A percentile compares a stretch with the other conserved stretches of the same genome.
Conservation (phyloP, 2,888 invertebrate genomes). For the Eristalinus aeneus region DNA sequence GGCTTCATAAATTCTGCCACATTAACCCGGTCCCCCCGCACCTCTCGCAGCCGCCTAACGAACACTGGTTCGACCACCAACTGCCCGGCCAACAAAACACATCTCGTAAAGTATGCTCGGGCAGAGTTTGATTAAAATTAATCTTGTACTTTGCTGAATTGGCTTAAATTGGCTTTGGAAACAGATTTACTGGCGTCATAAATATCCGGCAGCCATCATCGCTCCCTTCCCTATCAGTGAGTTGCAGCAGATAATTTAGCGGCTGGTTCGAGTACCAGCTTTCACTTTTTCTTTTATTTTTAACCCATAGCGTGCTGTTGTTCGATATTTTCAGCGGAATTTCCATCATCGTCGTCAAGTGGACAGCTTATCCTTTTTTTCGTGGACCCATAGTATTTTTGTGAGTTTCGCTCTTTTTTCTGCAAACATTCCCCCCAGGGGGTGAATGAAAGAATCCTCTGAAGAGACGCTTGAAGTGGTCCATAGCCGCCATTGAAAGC, state of each 20-base stretch:
- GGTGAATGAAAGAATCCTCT: neutral
- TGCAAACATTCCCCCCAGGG: neutral
- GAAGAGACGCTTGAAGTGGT: neutral
- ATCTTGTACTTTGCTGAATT: conserved; percentile 60
- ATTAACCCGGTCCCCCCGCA: neutral
- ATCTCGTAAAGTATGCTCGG: conserved; percentile 53
- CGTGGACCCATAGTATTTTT: neutral
- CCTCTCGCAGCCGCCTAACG: neutral
- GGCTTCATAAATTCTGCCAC: neutral
- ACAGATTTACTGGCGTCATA: conserved; percentile 54
- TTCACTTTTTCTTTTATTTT: neutral
- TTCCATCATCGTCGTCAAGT: conserved; percentile 4
- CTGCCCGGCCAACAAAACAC: neutral
- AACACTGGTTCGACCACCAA: neutral
- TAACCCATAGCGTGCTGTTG: neutral
- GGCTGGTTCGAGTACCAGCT: neutral
- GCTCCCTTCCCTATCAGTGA: neutral
- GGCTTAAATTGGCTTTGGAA: conserved; percentile 61
- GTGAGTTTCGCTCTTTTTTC: neutral
- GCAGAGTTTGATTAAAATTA: conserved; percentile 63
- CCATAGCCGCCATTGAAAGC: neutral
- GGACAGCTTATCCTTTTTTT: conserved; percentile 27
- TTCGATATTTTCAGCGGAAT: neutral
- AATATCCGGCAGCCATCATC: conserved; percentile 15
- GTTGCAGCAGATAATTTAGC: neutral